Percentiles rank a stretch among this genome's conserved stretches.
phyloP scores from a whole-genome alignment of 2,797 vertebrate species.

The Acanthurus tractus region DNA sequence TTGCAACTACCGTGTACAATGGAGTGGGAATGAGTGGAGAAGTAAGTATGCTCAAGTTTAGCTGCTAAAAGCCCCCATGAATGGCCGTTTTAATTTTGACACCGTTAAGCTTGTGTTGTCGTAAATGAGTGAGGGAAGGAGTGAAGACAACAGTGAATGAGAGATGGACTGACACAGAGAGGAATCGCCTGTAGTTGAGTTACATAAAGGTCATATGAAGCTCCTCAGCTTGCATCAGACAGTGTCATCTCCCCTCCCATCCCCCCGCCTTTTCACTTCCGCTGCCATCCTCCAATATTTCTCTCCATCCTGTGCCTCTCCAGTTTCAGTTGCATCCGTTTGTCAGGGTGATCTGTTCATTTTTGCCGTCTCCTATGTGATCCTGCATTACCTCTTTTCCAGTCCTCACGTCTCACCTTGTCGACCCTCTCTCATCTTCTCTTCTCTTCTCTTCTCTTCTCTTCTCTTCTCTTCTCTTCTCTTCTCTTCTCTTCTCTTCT shows the following conservation, averaged over 20 bases:
- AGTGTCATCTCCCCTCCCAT: constrained; percentile 5
- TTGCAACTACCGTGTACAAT: constrained; percentile 5
- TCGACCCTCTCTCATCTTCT: constrained; percentile 33
- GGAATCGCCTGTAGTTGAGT: constrained; percentile 59
- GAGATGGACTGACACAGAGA: constrained; percentile 34
- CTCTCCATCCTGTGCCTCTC: constrained; percentile 69
- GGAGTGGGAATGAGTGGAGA: not conserved
- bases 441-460: constrained; percentile 15
- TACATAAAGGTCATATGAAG: constrained; percentile 75
- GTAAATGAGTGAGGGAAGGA: constrained; percentile 14
- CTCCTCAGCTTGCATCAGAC: constrained; percentile 57
- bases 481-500: constrained; percentile 18
- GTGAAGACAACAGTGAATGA: constrained; percentile 41
- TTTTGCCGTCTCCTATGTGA: constrained; percentile 58
- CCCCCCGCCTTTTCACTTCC: constrained; percentile 32
- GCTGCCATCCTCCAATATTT: constrained; percentile 55
- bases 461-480: constrained; percentile 25
- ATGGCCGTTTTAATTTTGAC: constrained; percentile 39
- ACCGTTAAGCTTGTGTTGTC: constrained; percentile 15
- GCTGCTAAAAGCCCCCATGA: constrained; percentile 3
- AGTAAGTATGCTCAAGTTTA: constrained; percentile 13
- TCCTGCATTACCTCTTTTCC: constrained; percentile 52
- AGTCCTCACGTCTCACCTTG: constrained; percentile 36
- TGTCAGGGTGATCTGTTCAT: constrained; percentile 63
- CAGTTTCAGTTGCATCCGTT: constrained; percentile 74